Evolutionary conservation across 2,888 invertebrate genomes (phyloP), one percentile per base, ranked within the genome.

Genomic region (Ametastegia equiseti): DNA sequence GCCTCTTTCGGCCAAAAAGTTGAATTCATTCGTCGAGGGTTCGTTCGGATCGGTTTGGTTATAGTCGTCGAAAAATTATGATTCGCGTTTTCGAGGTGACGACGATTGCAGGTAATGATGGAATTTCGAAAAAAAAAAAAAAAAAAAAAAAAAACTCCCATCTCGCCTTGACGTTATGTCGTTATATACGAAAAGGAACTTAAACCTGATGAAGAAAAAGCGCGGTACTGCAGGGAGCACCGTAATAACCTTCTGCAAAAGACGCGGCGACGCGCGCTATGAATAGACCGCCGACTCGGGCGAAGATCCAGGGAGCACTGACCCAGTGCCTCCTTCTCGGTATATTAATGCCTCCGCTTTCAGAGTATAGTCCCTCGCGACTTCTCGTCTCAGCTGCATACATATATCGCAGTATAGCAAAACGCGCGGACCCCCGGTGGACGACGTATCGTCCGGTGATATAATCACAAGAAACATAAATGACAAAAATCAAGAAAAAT

Each of bases 261-360:
- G 13, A 60, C 60, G 30, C 71, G 30, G 6, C 27, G 47, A 23
- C 30, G 42, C 47, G 27, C 75, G 50, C 86, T 86, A 84, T 88
- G 86, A 89, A 89, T 89, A 89, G 88, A 86, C 60, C 60, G 60
- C 45, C 77, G 60, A 63, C 86, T 87, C 86, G 87, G 88, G 88
- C 88, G 87, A 86, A 83, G 87, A 87, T 88, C 87, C 88, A 89
- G 89, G 87, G 89, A 89, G 87, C 90, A 90, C 88, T 89, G 90
- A 89, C 90, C 90, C 85, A 90, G 86, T 89, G 88, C 75, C 47
- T n/a, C n/a, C n/a, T n/a, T n/a, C n/a, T n/a, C n/a, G n/a, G 47
- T 23, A 15, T 19, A 36, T 30, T 42, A 47, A 71, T 47, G 71
- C 71, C 42, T 45, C 39, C 39, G 39, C 65, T 39, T 67, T 67